A percentile compares a stretch with the other conserved stretches of the same genome.
Evolutionary conservation across 2,888 invertebrate species (phyloP).

Genomic region (Scrobipalpa costella): DNA sequence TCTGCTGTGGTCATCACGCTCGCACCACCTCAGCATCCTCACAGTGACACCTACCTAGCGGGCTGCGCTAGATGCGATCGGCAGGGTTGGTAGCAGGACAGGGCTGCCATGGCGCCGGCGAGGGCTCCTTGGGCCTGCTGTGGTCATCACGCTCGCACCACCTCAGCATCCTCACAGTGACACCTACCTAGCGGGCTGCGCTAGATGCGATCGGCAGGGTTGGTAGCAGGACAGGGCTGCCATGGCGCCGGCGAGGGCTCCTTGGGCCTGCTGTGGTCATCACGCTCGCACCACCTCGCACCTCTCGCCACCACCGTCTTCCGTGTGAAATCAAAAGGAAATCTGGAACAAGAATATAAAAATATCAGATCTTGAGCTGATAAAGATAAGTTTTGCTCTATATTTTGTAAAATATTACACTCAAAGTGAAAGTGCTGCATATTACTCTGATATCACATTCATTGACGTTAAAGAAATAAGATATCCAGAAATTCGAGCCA

Average conservation of each 20-base stretch:
- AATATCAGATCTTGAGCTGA: not conserved
- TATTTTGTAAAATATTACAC: no score
- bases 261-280: conserved; percentile 58
- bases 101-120: conserved; percentile 69
- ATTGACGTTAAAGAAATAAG: no score
- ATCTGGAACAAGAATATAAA: conserved; percentile 37
- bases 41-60: conserved; percentile 73
- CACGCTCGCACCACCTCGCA: conserved; percentile 54
- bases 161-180: conserved; percentile 39
- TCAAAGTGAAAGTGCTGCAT: no score
- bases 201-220: not conserved
- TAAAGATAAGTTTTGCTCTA: no score
- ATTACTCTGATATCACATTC: no score
- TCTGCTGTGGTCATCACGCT: conserved; percentile 35
- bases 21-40: conserved; percentile 43
- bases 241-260: conserved; percentile 41
- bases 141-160: conserved; percentile 43
- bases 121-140: not conserved
- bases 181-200: no score
- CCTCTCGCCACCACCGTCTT: conserved; percentile 32
- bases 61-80: conserved; percentile 75
- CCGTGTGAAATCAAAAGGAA: conserved; percentile 23
- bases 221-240: not conserved
- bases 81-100: conserved; percentile 76
- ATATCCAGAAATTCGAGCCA: no score